Evolutionary conservation across 2,888 invertebrate genomes (phyloP), one percentile per base, ranked within the genome.

Genomic region (Eupithecia subumbrata): DNA sequence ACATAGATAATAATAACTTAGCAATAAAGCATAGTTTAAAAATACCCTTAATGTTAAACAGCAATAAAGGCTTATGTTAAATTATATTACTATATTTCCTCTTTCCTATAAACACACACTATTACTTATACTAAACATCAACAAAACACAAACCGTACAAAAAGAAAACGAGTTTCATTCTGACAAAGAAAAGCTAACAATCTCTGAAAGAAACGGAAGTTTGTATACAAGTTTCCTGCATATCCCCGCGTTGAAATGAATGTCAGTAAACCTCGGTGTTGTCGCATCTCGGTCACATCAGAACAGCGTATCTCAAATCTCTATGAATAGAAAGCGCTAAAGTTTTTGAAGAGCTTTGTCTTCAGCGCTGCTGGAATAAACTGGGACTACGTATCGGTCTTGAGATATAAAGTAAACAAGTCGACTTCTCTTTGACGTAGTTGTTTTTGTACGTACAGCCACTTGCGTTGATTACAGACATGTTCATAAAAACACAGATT

Each of bases 271-370:
- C 76, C 43, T 37, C 73, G 67, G 34, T 43, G 43, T 64, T 71
- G 40, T 45, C 45, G 81, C 84, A 86, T 85, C 84, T 87, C 87
- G 87, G 87, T 86, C 87, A 85, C 82, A 81, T 82, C 78, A 82
- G 83, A 82, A 83, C 83, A 82, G 74, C 71, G 79, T 84, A 81
- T 85, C 82, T 82, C 70, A 56, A 8, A 60, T 25, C 60, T 60
- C 66, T 75, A 71, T 76, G 78, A 78, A 79, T 78, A 71, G 77
- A 72, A 77, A 74, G 76, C 75, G 77, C 69, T 76, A 69, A 82
- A 83, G 80, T 82, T 82, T 81, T 56, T 77, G 76, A 79, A 71
- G 71, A 76, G 75, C 80, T 82, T 83, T 83, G 80, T 83, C 78
- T 82, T 77, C 63, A 71, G 75, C 74, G 68, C 76, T 78, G 78